Base-by-base conservation (phyloP, 2,888 invertebrate species). In the Tetranychus piercei region DNA sequence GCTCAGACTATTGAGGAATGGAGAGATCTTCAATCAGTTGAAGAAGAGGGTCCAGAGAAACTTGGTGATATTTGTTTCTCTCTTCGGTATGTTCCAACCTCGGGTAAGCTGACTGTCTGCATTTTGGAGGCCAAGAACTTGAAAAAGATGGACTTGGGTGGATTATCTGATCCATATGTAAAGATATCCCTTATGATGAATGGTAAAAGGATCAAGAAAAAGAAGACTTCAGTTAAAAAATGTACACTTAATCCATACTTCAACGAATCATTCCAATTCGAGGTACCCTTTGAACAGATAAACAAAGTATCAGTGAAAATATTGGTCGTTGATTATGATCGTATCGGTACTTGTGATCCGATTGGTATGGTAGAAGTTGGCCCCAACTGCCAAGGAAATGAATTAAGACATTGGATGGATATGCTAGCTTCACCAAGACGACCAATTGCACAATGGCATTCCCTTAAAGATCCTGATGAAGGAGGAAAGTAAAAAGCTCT, bases 191-290 rank as follows among this genome's bases (percentile, higher is more conserved):
- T 73, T 11, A 73, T 65, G 73, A 73, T 23, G 34, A 71, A 34
- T 71, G 45, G 74, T 11, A 99, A 99, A 86, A 89, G 99, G 82
- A 88, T 99, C 85, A 99, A 99, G 90, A 99, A 99, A 89, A 99
- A 99, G 91, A 99, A 99, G 88, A 99, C 99, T 82, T 96, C 95
- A 85, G 99, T 99, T 87, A 99, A 99, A 88, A 99, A 99, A 87
- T 96, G 96, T 86, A 99, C 99, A 82, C 89, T 99, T 86, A 99
- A 99, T 88, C 99, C 99, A 81, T 99, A 99, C 88, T 99, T 97
- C 89, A 99, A 99, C 89, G 99, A 99, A 89, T 99, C 97, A 82
- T 99, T 99, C 88, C 93, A 96, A 83, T 99, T 99, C 88, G 99
- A 99, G 88, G 96, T 99, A 86, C 97, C 99, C 84, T 99, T 97